phyloP scores from a whole-genome alignment of 2,113 vertebrate genomes.

The Fregetta grallaria region DNA sequence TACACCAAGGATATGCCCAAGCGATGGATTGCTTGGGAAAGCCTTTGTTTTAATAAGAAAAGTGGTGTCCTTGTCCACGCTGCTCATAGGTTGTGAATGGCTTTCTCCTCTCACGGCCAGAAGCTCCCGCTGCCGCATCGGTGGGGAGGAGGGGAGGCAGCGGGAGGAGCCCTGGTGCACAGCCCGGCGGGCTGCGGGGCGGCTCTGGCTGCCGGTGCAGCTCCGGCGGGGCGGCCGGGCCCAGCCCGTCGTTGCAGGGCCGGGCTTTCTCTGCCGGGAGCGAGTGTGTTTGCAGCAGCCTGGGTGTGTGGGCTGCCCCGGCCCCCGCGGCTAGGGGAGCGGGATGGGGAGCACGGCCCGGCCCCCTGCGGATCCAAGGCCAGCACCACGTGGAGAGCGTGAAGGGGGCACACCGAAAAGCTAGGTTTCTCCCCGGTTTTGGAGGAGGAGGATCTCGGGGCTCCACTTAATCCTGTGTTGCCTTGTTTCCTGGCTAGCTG shows the following conservation, averaged over 20 bases:
- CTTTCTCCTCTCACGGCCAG: neutral
- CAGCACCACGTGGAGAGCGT: rapidly evolving
- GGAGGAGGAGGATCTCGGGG: neutral
- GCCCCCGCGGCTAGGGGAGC: rapidly evolving
- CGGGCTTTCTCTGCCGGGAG: neutral
- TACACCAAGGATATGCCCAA: neutral
- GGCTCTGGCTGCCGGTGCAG: neutral
- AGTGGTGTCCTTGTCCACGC: rapidly evolving
- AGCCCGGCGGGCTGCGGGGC: rapidly evolving
- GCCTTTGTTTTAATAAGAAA: neutral
- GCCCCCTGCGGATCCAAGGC: rapidly evolving
- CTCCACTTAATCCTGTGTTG: neutral
- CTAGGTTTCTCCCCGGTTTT: rapidly evolving
- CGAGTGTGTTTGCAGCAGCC: neutral
- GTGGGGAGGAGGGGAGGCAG: rapidly evolving
- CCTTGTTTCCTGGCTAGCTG: conserved; percentile 13
- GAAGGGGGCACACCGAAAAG: neutral
- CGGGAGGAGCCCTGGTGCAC: neutral
- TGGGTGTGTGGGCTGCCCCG: neutral
- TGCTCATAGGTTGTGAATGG: rapidly evolving
- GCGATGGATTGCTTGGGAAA: neutral
- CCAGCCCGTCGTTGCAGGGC: neutral
- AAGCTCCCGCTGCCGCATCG: rapidly evolving
- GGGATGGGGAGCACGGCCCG: rapidly evolving
- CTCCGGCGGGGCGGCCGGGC: rapidly evolving